Percentiles rank a stretch among this genome's conserved stretches.
Conservation (phyloP, 2,113 vertebrate species). For the Pyxicephalus adspersus region DNA sequence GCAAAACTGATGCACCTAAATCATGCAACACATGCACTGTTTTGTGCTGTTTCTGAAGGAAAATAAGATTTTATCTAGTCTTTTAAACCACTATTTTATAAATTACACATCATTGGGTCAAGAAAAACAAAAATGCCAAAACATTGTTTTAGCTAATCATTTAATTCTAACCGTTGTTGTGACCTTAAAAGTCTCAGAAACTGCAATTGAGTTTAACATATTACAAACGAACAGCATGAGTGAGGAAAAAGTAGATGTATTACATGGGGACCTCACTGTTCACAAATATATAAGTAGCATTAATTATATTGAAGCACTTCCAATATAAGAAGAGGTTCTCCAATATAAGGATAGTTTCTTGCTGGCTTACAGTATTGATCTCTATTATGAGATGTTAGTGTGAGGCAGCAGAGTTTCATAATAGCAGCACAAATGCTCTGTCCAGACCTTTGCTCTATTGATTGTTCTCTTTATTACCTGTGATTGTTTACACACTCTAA, state of each 20-base stretch:
- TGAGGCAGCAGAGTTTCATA: slow-evolving; percentile 15
- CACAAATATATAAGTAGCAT: neutral
- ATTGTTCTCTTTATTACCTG: slow-evolving; percentile 8
- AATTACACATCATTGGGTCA: neutral
- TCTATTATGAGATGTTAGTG: slow-evolving; percentile 13
- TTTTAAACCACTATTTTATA: too few relatives aligned
- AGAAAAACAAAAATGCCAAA: neutral
- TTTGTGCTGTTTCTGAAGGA: too few relatives aligned
- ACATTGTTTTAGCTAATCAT: neutral
- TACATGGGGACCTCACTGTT: neutral
- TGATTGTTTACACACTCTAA: slow-evolving; percentile 11
- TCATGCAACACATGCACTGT: too few relatives aligned
- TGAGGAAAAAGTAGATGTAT: neutral
- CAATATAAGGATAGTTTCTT: slow-evolving; percentile 16
- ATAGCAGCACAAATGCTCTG: neutral
- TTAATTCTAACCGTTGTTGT: neutral
- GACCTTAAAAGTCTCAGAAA: neutral
- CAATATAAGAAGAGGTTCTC: slow-evolving; percentile 13
- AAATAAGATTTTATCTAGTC: neutral
- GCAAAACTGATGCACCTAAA: too few relatives aligned
- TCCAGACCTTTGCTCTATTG: slow-evolving; percentile 6
- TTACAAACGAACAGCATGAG: neutral
- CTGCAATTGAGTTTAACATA: neutral
- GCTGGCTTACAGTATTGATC: slow-evolving; percentile 18
- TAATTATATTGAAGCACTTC: neutral